Base-by-base conservation (phyloP, 2,888 invertebrate genomes). In the Nysson spinosus region DNA sequence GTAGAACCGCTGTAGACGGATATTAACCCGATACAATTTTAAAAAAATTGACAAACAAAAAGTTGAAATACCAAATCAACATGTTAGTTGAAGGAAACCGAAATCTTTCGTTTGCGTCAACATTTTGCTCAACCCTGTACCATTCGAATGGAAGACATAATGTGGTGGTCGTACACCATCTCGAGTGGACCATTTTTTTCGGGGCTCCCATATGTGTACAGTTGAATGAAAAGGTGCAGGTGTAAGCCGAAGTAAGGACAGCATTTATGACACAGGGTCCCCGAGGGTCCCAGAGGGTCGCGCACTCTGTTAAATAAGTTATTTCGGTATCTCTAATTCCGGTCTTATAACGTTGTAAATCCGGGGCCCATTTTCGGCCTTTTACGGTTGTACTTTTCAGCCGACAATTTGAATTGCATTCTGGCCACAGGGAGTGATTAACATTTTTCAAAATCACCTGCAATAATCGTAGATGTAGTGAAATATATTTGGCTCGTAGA, bases 281-380 rank as follows among this genome's bases (percentile, higher is more conserved):
- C 34, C n/a, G n/a, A n/a, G n/a, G n/a, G n/a, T n/a, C n/a, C n/a
- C n/a, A n/a, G 26, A 14, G 30, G 30, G 30, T 12, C 28, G 26
- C 24, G 11, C 30, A 54, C 58, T 37, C 58, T 62, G 57, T 58
- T 74, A 77, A 71, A 65, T 72, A 75, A 77, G 58, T 70, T 68
- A 70, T 50, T 64, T 62, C 35, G 28, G 46, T 50, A 50, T 40
- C 60, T 61, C 57, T 58, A 58, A 60, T 69, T 64, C 61, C 30
- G 42, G 26, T 26, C 32, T 20, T 30, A 32, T 20, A 32, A 58
- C 46, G 40, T 42, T 58, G 39, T 39, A 47, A 51, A 51, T 52
- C 37, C 39, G 16, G 26, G 58, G 51, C 43, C 39, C 44, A 49
- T 55, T 44, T 35, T 28, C 6, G 22, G 14, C 34, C 40, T 52